These are phyloP conservation scores for Sciurus carolinensis DNA, from an alignment of 2,797 vertebrate genomes.

Conservation along the genomic window DNA sequence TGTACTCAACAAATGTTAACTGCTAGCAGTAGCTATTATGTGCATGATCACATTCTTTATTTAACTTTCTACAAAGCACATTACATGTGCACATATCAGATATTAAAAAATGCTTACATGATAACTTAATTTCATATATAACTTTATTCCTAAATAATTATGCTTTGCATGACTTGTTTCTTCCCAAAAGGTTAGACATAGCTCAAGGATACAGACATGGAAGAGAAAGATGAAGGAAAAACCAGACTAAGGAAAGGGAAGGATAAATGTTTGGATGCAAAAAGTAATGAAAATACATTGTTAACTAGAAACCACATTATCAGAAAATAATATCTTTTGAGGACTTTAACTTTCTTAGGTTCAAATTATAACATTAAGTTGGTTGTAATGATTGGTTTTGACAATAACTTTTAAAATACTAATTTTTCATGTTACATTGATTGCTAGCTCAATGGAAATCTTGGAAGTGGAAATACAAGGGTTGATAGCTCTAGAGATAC, in stretches of 20 bases:
- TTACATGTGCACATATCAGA: neutral
- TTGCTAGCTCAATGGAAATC: neutral
- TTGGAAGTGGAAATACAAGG: neutral
- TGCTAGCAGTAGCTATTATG: neutral
- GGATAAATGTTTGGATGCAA: neutral
- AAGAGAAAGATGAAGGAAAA: neutral
- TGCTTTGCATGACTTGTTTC: neutral
- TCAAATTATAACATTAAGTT: constrained; percentile 35
- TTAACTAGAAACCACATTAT: neutral
- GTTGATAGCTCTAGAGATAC: neutral
- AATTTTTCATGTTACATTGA: neutral
- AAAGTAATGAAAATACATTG: neutral
- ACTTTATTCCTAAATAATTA: neutral
- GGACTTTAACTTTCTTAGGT: neutral
- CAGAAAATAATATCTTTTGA: constrained; percentile 33
- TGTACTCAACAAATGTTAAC: neutral
- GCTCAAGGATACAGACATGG: neutral
- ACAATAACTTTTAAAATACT: neutral
- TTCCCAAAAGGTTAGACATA: neutral
- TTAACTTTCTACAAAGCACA: neutral
- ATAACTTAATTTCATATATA: constrained; percentile 14
- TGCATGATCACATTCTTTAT: neutral
- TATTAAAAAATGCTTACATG: neutral
- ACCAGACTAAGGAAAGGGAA: neutral
- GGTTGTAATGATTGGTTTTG: neutral